Conservation (phyloP, 2,797 vertebrate species). For the Argya squamiceps region DNA sequence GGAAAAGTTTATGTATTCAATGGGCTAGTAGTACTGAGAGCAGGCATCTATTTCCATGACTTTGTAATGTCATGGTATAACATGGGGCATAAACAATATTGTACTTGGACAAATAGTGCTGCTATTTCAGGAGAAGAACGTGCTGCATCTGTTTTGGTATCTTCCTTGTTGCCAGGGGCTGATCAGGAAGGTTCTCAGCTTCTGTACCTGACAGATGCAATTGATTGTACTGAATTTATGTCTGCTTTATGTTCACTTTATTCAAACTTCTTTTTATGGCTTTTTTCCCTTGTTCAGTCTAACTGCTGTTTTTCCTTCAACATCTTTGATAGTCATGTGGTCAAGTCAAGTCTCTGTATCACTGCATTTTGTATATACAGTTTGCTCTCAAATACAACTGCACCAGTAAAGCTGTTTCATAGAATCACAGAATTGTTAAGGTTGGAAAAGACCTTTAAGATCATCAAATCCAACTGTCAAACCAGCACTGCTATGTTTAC, state of each 20-base stretch:
- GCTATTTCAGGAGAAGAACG: background rate
- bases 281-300: background rate
- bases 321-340: background rate
- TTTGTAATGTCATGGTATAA: background rate
- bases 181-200: background rate
- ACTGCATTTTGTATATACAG: background rate
- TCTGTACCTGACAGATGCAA: background rate
- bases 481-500: background rate
- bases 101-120: background rate
- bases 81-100: background rate
- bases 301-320: background rate
- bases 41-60: background rate
- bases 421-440: background rate
- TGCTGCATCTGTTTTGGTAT: background rate
- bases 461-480: background rate
- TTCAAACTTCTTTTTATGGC: background rate
- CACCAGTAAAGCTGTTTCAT: background rate
- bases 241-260: background rate
- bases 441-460: background rate
- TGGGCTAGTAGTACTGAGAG: background rate
- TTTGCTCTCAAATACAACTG: conserved; percentile 20
- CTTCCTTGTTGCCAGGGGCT: background rate
- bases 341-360: background rate
- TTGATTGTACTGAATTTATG: background rate
- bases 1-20: conserved; percentile 18